Evolutionary conservation across 2,888 invertebrate species (phyloP), one percentile per base, ranked within the genome.

Genomic region (Gasteruption jaculator): DNA sequence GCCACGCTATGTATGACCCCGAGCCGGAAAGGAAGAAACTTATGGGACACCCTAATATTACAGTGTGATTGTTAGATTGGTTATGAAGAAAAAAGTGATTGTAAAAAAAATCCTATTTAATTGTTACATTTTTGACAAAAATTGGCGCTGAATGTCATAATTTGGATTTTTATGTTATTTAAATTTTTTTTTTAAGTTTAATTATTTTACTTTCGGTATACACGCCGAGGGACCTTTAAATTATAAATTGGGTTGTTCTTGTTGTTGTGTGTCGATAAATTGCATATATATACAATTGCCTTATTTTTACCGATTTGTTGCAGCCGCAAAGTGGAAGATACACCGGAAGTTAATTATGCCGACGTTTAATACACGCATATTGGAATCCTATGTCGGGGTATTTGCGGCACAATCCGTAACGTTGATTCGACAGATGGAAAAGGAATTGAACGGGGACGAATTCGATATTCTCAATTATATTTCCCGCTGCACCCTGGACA

Each of bases 311-410:
- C 30, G 16, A 15, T 33, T 8, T 11, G 20, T 12, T 11, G 3
- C 15, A 47, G 52, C 33, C 10, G 26, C 37, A 3, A 48, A 40
- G 38, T 54, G 54, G 52, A 43, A 45, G 1, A 38, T 41, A 5
- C 48, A 49, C 11, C 27, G 52, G n/a, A 54, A 47, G 43, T 41
- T 54, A 4, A 41, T 54, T 8, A 45, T 45, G 29, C 49, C 49
- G 2, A 48, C 48, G 0, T 54, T 54, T 24, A 47, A 51, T 40
- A 40, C 36, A 3, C 45, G 36, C 14, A 43, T 51, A 27, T 40
- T 50, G 5, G 50, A 47, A 34, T 48, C 46, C 2, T 52, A 48
- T 18, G 32, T 48, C 3, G 48, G 49, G 30, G 43, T 48, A 14
- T 49, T 38, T 10, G 41, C 39, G 5, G 36, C 38, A 21, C 38